Conservation (phyloP, 2,888 invertebrate species). For the Augiades crinisus region DNA sequence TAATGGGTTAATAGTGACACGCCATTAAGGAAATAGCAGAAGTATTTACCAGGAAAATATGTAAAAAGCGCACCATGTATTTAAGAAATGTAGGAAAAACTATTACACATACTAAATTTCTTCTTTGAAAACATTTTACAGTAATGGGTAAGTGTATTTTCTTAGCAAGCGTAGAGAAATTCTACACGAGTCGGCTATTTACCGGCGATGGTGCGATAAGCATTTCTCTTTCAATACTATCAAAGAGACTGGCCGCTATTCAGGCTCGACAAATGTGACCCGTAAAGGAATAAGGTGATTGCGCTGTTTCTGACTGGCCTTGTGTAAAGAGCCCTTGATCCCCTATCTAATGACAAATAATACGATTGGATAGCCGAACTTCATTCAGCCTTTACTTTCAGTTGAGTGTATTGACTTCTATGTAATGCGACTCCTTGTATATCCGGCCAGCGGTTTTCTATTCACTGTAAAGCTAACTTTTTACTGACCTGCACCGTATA, state of each 20-base stretch:
- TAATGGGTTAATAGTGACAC: too few relatives aligned
- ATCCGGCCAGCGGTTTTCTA: too few relatives aligned
- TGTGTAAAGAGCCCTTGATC: slow-evolving; percentile 49
- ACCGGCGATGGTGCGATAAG: slow-evolving; percentile 74
- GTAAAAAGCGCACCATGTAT: too few relatives aligned
- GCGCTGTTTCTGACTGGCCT: slow-evolving; percentile 48
- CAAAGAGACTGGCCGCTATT: slow-evolving; percentile 75
- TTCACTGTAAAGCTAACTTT: too few relatives aligned
- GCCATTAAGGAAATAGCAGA: too few relatives aligned
- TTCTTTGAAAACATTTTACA: slow-evolving; percentile 42
- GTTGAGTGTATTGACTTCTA: slow-evolving; percentile 5
- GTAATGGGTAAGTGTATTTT: slow-evolving; percentile 76
- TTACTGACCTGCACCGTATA: too few relatives aligned
- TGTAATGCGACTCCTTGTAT: neutral
- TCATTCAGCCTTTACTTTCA: slow-evolving; percentile 7
- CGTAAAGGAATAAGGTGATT: slow-evolving; percentile 62
- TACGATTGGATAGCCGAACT: neutral
- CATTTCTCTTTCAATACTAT: slow-evolving; percentile 77
- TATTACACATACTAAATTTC: too few relatives aligned
- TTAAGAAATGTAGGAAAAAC: too few relatives aligned
- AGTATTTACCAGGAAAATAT: too few relatives aligned
- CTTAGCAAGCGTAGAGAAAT: slow-evolving; percentile 70
- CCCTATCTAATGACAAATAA: slow-evolving; percentile 45
- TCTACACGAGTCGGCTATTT: slow-evolving; percentile 74
- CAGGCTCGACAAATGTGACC: slow-evolving; percentile 66